Percentiles rank a stretch among this genome's conserved stretches.
These are phyloP conservation scores for Temnothorax rugatulus DNA, from an alignment of 2,888 invertebrate species.

Conservation along the genomic window DNA sequence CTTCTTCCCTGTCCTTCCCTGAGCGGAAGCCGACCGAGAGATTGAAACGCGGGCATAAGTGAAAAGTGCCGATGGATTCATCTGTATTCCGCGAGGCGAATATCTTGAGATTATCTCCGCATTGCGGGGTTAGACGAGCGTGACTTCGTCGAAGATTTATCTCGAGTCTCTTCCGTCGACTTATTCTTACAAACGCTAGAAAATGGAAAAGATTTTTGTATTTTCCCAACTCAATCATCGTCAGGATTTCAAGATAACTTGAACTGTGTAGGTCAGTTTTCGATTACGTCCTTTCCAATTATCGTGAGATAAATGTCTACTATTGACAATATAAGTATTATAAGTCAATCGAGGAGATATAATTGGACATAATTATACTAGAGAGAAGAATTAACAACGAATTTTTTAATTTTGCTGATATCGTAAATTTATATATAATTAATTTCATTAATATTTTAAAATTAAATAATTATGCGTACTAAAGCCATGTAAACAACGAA, in stretches of 20 bases:
- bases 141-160: conserved; percentile 75
- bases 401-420: background rate
- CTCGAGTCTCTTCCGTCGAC: conserved; percentile 68
- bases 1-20: background rate
- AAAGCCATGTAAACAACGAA: background rate
- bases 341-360: background rate
- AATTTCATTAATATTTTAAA: background rate
- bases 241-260: conserved; percentile 42
- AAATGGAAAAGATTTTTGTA: conserved; percentile 57
- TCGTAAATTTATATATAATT: background rate
- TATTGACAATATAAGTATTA: background rate
- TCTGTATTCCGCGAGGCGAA: conserved; percentile 79
- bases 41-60: conserved; percentile 62
- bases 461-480: background rate
- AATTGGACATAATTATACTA: background rate
- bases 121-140: conserved; percentile 70
- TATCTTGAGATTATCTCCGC: conserved; percentile 79
- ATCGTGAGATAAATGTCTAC: background rate
- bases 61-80: conserved; percentile 80
- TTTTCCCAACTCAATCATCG: conserved; percentile 12
- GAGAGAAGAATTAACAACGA: background rate
- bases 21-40: conserved; percentile 18
- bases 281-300: background rate
- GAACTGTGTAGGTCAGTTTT: background rate
- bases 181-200: conserved; percentile 54